phyloP scores from a whole-genome alignment of 1,140 invertebrate genomes.

The Philotrypesis tridentata region DNA sequence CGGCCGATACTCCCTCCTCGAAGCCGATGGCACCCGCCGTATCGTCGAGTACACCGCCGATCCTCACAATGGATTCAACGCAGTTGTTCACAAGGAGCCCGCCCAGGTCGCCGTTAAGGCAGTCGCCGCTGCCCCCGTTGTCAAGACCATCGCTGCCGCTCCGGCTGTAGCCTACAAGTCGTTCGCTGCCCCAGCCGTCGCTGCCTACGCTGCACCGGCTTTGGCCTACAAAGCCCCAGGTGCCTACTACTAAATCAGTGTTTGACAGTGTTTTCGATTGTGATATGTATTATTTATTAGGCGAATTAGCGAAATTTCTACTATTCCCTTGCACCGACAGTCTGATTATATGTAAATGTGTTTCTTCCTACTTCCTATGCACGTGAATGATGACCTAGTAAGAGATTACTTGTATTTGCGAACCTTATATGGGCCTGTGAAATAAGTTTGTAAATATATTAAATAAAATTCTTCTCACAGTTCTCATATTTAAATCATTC shows the following conservation, averaged over 20 bases:
- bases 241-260: background rate
- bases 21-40: constrained; percentile 75
- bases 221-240: constrained; percentile 57
- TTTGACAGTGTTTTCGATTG: background rate
- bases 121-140: constrained; percentile 54
- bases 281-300: background rate
- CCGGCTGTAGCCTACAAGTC: constrained; percentile 41
- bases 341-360: constrained; percentile 18
- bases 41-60: constrained; percentile 76
- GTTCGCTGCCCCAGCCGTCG: constrained; percentile 41
- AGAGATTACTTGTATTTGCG: constrained; percentile 4
- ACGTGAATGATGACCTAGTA: background rate
- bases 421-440: background rate
- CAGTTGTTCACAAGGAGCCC: constrained; percentile 76
- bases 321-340: background rate
- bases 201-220: constrained; percentile 57
- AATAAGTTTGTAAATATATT: constrained; percentile 39
- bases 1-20: constrained; percentile 75
- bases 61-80: constrained; percentile 75
- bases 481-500: background rate
- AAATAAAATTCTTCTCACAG: constrained; percentile 27
- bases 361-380: background rate
- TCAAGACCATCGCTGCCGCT: constrained; percentile 53
- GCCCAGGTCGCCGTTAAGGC: constrained; percentile 64
- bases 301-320: too few relatives aligned